Evolutionary conservation across 2,888 invertebrate genomes (phyloP).

Genomic region (Nemoura dubitans): DNA sequence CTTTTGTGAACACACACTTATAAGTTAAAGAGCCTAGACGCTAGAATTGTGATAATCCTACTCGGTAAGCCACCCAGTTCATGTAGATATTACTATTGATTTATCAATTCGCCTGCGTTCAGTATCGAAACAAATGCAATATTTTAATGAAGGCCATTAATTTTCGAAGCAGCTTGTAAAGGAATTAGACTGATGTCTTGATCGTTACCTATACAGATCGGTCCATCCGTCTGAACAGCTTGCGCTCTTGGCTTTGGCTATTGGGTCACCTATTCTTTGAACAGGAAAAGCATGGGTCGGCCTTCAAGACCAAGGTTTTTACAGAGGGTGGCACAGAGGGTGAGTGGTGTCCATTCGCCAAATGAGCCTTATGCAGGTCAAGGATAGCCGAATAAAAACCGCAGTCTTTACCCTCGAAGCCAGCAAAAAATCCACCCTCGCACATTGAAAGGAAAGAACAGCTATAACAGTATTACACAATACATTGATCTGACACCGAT

Average conservation of each 20-base stretch:
- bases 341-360: not conserved
- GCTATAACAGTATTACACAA: constrained; percentile 14
- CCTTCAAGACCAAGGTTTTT: not conserved
- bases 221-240: too few relatives aligned
- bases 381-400: constrained; percentile 35
- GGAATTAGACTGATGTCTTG: not conserved
- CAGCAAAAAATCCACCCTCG: constrained; percentile 24
- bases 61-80: not conserved
- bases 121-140: not conserved
- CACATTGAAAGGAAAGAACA: not conserved
- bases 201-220: not conserved
- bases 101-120: not conserved
- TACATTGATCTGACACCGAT: constrained; percentile 3
- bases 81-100: not conserved
- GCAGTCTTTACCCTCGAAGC: constrained; percentile 9
- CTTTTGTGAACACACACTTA: not conserved
- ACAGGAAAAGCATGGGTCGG: not conserved
- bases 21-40: not conserved
- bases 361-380: constrained; percentile 32
- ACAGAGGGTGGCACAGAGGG: constrained; percentile 15
- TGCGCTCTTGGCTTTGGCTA: not conserved
- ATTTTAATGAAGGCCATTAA: not conserved
- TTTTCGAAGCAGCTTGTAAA: not conserved
- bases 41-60: not conserved
- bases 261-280: constrained; percentile 2